Percentiles rank a stretch among this genome's conserved stretches.
These are phyloP conservation scores for Lytechinus variegatus DNA, from an alignment of 35 echinoderm and acorn worm species.

Conservation along the genomic window DNA sequence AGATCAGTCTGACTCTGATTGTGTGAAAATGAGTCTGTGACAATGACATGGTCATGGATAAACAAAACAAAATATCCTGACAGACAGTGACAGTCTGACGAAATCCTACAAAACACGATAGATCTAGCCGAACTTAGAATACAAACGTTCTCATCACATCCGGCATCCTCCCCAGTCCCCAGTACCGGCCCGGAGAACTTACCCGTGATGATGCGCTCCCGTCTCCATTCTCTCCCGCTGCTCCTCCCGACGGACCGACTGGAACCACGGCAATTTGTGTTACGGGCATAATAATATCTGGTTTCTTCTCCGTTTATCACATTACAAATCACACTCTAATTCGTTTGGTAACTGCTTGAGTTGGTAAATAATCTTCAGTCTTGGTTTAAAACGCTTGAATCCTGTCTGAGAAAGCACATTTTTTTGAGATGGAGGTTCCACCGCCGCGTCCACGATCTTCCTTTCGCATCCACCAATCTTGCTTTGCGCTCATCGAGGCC, in stretches of 20 bases:
- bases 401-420: not conserved
- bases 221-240: not conserved
- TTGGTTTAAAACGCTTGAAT: not conserved
- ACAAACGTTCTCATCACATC: too few species aligned
- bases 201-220: not conserved
- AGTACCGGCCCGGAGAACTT: not conserved
- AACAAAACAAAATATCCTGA: too few species aligned
- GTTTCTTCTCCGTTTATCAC: not conserved
- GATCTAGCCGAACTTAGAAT: too few species aligned
- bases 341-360: not conserved
- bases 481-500: too few species aligned
- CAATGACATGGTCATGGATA: too few species aligned
- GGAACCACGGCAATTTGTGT: constrained; percentile 21
- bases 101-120: too few species aligned
- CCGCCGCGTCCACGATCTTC: too few species aligned
- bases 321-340: not conserved
- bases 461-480: too few species aligned
- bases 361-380: not conserved
- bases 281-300: not conserved
- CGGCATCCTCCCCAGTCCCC: not conserved
- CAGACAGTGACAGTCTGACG: too few species aligned
- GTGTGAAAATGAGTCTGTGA: too few species aligned
- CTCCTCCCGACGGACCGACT: not conserved
- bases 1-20: too few species aligned
- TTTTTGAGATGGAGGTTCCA: too few species aligned